Evolutionary conservation across 35 echinoderm and acorn worm genomes (phyloP).

Genomic region (Diadema setosum): DNA sequence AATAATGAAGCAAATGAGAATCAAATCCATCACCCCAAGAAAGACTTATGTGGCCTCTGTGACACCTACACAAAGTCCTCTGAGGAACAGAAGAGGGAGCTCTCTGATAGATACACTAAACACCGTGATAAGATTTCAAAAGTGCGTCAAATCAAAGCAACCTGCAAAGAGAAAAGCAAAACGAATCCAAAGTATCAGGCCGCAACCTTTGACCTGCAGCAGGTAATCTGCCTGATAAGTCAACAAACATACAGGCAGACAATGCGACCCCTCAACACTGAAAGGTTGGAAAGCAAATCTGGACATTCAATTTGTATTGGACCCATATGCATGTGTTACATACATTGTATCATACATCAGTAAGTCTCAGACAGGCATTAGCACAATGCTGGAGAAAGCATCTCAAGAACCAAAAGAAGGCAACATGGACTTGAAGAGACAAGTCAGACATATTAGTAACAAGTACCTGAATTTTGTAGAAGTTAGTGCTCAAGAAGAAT

Average conservation of each 20-base stretch:
- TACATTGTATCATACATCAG: constrained; percentile 70
- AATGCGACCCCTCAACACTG: background rate
- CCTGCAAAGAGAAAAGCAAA: no score
- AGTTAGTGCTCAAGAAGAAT: constrained; percentile 74
- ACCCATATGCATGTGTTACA: constrained; percentile 67
- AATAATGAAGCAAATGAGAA: no score
- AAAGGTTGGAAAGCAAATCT: constrained; percentile 47
- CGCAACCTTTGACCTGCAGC: no score
- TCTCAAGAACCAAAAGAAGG: constrained; percentile 40
- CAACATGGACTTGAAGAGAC: constrained; percentile 21
- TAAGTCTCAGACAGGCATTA: constrained; percentile 58
- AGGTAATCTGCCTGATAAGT: constrained; percentile 58
- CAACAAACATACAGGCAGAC: constrained; percentile 19
- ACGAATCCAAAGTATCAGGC: no score
- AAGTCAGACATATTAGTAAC: constrained; percentile 57
- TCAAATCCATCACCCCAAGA: constrained; percentile 18
- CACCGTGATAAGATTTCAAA: no score
- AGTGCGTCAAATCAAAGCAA: no score
- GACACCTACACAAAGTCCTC: no score
- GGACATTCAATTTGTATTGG: constrained; percentile 54
- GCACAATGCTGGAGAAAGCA: constrained; percentile 25
- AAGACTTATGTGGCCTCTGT: no score
- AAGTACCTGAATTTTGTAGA: constrained; percentile 67
- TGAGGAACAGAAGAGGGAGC: no score
- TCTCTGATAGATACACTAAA: no score